Evolutionary conservation across 2,797 vertebrate genomes (phyloP).

Genomic region (Streptopelia turtur): DNA sequence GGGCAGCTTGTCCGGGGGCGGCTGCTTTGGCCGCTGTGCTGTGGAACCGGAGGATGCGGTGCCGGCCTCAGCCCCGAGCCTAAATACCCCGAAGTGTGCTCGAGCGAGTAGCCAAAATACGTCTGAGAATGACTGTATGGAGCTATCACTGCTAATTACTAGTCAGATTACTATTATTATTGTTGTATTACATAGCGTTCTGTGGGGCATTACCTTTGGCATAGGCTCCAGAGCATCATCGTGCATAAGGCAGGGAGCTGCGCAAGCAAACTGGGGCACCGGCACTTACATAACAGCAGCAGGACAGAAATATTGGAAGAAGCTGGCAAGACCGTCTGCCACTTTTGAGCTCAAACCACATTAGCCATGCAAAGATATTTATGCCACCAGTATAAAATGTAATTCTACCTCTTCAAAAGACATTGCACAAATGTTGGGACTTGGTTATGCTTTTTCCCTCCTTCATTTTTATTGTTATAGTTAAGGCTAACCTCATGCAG

Average conservation of each 20-base stretch:
- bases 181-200: not conserved
- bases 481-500: not conserved
- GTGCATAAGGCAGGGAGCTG: not conserved
- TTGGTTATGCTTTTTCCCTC: not conserved
- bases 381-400: not conserved
- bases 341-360: not conserved
- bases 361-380: not conserved
- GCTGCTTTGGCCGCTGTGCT: not conserved
- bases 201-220: constrained; percentile 17
- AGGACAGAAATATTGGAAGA: not conserved
- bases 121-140: not conserved
- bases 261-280: constrained; percentile 48
- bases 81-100: not conserved
- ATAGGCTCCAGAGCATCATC: constrained; percentile 5
- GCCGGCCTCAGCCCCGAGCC: not conserved
- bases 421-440: not conserved
- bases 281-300: constrained; percentile 42
- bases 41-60: too few species aligned
- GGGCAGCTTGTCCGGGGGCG: not conserved
- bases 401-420: not conserved
- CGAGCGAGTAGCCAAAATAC: not conserved
- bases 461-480: not conserved
- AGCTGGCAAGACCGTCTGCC: not conserved
- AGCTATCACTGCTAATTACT: not conserved
- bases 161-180: not conserved